phyloP scores from a whole-genome alignment of 2,113 vertebrate genomes.

The Parotia lawesii region DNA sequence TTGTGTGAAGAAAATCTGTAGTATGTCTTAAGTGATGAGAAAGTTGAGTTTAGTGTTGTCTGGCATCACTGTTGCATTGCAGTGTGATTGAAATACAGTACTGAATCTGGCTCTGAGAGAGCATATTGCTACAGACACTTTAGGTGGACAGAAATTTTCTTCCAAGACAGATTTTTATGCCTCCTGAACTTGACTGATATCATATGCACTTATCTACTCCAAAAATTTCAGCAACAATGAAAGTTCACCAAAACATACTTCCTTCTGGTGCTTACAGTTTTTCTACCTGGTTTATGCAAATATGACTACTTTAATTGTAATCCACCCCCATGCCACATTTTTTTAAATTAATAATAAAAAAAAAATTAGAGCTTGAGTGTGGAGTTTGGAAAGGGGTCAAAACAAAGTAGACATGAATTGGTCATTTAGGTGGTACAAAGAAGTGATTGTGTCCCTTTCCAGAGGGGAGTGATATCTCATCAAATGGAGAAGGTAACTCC shows the following conservation, averaged over 20 bases:
- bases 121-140: background rate
- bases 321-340: fast-evolving
- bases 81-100: background rate
- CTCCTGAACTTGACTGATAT: background rate
- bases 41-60: background rate
- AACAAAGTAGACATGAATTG: background rate
- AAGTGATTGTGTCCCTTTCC: background rate
- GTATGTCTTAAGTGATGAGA: background rate
- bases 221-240: background rate
- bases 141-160: background rate
- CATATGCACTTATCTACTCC: background rate
- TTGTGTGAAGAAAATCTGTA: background rate
- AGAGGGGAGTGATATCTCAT: background rate
- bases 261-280: background rate
- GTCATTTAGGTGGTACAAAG: background rate
- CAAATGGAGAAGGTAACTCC: background rate
- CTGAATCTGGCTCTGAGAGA: background rate
- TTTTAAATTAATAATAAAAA: background rate
- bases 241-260: background rate
- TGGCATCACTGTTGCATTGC: background rate
- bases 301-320: background rate
- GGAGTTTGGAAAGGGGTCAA: background rate
- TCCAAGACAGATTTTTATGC: background rate
- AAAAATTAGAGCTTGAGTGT: background rate
- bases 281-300: background rate